Evolutionary conservation across 2,888 invertebrate species (phyloP).

Genomic region (Mythimna lalbum): DNA sequence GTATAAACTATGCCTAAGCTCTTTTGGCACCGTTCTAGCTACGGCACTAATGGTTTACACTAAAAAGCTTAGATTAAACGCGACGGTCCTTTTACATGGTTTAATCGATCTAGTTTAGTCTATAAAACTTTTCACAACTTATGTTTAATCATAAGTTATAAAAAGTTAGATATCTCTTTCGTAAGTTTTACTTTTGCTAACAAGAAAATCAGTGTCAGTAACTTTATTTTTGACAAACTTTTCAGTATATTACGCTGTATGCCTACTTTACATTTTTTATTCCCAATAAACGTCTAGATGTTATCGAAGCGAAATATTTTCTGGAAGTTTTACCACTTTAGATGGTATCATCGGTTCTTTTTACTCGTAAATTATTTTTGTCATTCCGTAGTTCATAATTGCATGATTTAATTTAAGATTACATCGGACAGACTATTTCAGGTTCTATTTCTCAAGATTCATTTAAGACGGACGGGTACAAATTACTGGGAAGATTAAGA

Average conservation of each 20-base stretch:
- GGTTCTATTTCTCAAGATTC: too few species aligned
- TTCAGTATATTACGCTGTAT: too few species aligned
- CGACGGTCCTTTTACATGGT: background rate
- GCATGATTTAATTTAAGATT: background rate
- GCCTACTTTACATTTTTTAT: too few species aligned
- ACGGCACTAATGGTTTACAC: background rate
- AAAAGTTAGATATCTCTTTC: slow-evolving; percentile 14
- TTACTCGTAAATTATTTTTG: background rate
- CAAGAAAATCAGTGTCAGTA: slow-evolving; percentile 43
- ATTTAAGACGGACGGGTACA: too few species aligned
- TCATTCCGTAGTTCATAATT: slow-evolving; percentile 1
- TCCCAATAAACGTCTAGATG: background rate
- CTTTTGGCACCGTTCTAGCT: too few species aligned
- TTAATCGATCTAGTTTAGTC: slow-evolving; percentile 5
- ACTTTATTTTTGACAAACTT: background rate
- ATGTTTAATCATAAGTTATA: background rate
- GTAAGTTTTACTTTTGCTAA: slow-evolving; percentile 2
- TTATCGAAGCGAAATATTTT: slow-evolving; percentile 39
- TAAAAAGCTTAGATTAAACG: background rate
- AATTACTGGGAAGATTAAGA: too few species aligned
- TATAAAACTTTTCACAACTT: background rate
- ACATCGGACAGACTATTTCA: too few species aligned
- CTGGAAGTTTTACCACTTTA: slow-evolving; percentile 9
- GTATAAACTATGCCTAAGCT: too few species aligned
- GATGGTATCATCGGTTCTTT: slow-evolving; percentile 3